A percentile compares a stretch with the other conserved stretches of the same genome.
phyloP scores from a whole-genome alignment of 2,888 invertebrate genomes.

The Coenonympha glycerion region DNA sequence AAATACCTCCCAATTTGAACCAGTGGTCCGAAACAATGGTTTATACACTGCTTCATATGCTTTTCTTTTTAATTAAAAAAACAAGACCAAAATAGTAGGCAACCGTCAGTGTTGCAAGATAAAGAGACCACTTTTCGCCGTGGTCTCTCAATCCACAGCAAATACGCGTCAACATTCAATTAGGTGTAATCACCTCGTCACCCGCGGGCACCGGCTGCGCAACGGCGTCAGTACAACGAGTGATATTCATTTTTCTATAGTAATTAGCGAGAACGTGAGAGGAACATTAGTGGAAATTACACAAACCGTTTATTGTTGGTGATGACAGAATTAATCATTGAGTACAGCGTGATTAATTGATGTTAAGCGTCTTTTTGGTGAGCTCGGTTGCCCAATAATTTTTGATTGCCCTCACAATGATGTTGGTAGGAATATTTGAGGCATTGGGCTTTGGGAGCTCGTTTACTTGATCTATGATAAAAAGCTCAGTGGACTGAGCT shows the following conservation, averaged over 20 bases:
- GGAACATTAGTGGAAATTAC: conserved; percentile 24
- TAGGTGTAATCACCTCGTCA: conserved; percentile 45
- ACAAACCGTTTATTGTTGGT: conserved; percentile 26
- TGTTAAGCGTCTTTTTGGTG: conserved; percentile 2
- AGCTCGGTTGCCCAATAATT: neutral
- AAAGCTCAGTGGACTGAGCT: too few relatives aligned
- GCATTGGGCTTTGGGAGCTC: too few relatives aligned
- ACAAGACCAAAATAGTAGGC: neutral
- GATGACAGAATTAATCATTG: conserved; percentile 30
- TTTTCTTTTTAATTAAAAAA: too few relatives aligned
- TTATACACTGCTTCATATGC: too few relatives aligned
- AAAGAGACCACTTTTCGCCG: neutral
- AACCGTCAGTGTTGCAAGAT: neutral
- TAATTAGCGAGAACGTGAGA: conserved; percentile 34
- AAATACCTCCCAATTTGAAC: too few relatives aligned
- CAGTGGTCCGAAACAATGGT: too few relatives aligned
- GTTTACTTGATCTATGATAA: too few relatives aligned
- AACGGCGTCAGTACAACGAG: conserved; percentile 32
- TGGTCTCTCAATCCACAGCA: conserved; percentile 14
- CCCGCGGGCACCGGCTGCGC: conserved; percentile 37
- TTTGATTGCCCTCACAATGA: neutral
- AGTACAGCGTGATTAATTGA: conserved; percentile 13
- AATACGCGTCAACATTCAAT: conserved; percentile 43
- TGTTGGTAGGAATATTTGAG: too few relatives aligned
- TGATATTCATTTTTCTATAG: conserved; percentile 37